Conservation (phyloP, 2,113 vertebrate genomes). For the Hyla sarda region DNA sequence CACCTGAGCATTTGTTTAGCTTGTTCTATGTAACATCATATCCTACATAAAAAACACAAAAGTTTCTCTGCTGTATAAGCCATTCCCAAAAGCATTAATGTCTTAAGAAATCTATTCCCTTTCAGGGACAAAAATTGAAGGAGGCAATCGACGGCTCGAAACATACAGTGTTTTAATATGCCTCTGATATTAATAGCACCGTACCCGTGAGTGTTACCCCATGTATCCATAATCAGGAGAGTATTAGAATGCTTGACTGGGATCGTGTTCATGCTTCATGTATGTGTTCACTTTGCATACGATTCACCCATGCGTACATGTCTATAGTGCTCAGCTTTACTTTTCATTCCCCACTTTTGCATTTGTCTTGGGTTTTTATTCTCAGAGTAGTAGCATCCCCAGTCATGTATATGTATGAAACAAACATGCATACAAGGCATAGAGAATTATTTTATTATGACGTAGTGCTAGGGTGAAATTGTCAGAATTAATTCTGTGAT, state of each 20-base stretch:
- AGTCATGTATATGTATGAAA: conserved; percentile 39
- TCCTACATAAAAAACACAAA: neutral
- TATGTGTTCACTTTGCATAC: conserved; percentile 21
- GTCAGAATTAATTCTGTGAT: conserved; percentile 35
- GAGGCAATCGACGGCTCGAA: neutral
- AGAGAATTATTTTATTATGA: conserved; percentile 13
- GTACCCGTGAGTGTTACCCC: conserved; percentile 13
- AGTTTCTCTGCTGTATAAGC: neutral
- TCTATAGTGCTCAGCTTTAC: neutral
- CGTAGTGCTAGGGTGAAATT: conserved; percentile 8
- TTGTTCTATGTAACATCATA: neutral
- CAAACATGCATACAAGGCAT: conserved; percentile 4
- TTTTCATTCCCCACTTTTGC: conserved; percentile 1
- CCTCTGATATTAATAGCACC: neutral
- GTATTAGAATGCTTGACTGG: conserved; percentile 9
- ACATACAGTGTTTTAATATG: neutral
- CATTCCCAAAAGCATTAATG: neutral
- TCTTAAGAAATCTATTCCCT: neutral
- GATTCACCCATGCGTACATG: neutral
- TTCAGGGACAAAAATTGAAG: neutral
- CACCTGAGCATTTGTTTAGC: neutral
- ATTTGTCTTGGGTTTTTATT: conserved; percentile 1
- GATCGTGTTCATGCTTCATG: conserved; percentile 26
- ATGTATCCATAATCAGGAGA: conserved; percentile 3
- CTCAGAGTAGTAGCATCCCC: neutral